These are phyloP conservation scores for Sebastes paucispinis DNA, from an alignment of 2,797 vertebrate genomes.

Conservation along the genomic window DNA sequence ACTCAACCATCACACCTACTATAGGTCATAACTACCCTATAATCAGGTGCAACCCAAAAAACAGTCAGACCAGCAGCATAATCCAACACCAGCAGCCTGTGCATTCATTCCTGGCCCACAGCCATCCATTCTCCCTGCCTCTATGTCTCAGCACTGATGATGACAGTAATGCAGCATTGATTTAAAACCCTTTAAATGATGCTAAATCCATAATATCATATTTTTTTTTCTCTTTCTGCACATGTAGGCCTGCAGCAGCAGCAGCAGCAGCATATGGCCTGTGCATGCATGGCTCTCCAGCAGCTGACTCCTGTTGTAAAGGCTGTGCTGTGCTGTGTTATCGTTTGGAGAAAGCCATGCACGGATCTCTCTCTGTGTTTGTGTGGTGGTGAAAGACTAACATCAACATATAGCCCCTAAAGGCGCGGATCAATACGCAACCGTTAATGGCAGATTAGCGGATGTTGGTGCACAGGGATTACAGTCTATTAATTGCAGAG, in stretches of 20 bases:
- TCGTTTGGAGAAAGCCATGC: not conserved
- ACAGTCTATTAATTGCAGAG: constrained; percentile 41
- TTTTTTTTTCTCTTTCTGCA: constrained; percentile 1
- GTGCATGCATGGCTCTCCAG: constrained; percentile 19
- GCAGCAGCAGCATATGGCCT: constrained; percentile 34
- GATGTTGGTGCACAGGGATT: constrained; percentile 45
- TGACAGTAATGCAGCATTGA: constrained; percentile 29
- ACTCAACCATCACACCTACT: not conserved
- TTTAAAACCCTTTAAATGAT: constrained; percentile 32
- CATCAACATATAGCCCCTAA: constrained; percentile 12
- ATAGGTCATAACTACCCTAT: not conserved
- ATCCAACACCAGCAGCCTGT: constrained; percentile 28
- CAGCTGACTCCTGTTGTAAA: constrained; percentile 38
- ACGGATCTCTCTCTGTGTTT: not conserved
- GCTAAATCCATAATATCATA: constrained; percentile 19
- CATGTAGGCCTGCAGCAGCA: constrained; percentile 34
- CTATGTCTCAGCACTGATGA: constrained; percentile 8
- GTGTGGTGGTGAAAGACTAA: not conserved
- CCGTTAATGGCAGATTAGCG: constrained; percentile 52
- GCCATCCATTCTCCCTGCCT: constrained; percentile 8
- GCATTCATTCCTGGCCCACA: constrained; percentile 13
- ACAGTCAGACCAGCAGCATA: constrained; percentile 11
- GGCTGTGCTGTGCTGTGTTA: not conserved
- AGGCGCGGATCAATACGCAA: constrained; percentile 52
- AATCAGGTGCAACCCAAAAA: not conserved